Evolutionary conservation across 2,113 vertebrate genomes (phyloP).

Genomic region (Galemys pyrenaicus): DNA sequence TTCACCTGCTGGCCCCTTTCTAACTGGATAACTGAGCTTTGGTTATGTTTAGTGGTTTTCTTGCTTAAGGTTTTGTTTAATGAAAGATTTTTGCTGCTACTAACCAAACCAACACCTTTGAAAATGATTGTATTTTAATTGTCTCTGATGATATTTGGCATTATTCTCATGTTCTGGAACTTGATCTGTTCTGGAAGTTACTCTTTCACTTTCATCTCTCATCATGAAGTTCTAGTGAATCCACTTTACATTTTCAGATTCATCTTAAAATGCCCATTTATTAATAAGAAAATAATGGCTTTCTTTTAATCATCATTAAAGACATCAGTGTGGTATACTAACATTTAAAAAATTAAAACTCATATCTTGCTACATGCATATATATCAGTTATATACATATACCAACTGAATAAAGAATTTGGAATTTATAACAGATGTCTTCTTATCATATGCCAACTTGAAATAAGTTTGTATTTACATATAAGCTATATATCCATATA

Average conservation of each 20-base stretch:
- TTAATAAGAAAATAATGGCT: not conserved
- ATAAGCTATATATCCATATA: constrained; percentile 54
- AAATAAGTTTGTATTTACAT: constrained; percentile 78
- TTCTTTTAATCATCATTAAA: constrained; percentile 47
- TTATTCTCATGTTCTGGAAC: not conserved
- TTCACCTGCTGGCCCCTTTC: too few relatives aligned
- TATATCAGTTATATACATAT: constrained; percentile 58
- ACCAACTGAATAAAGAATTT: constrained; percentile 41
- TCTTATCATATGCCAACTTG: constrained; percentile 55
- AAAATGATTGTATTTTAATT: not conserved
- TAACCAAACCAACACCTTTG: not conserved
- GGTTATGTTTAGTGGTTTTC: not conserved
- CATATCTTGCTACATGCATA: constrained; percentile 38
- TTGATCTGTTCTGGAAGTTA: constrained; percentile 1
- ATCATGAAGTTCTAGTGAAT: not conserved
- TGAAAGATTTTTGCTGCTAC: not conserved
- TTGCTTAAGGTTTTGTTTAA: not conserved
- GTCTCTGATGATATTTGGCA: not conserved
- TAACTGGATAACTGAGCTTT: not conserved
- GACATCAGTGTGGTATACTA: constrained; percentile 7
- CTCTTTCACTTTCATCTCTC: constrained; percentile 7
- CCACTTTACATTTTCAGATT: not conserved
- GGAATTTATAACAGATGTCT: constrained; percentile 71
- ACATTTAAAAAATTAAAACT: constrained; percentile 63
- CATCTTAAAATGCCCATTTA: constrained; percentile 7